These are phyloP conservation scores for Macrostomum lignano DNA, from an alignment of 1,140 invertebrate species.

Conservation along the genomic window DNA sequence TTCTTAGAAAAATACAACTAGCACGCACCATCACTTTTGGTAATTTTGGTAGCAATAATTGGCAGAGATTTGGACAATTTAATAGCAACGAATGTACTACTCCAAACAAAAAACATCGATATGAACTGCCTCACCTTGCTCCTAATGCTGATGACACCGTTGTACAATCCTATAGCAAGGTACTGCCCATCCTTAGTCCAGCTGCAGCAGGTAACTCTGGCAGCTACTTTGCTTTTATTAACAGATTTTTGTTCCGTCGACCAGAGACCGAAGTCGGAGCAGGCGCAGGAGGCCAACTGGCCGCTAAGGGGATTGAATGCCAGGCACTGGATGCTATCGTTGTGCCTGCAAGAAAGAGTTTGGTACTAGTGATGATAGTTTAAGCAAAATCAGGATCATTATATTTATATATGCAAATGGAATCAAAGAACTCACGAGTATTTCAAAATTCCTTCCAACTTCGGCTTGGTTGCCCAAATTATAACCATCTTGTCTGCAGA, in stretches of 20 bases:
- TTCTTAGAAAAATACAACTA: too few relatives aligned
- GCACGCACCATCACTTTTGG: too few relatives aligned
- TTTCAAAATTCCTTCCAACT: constrained; percentile 78
- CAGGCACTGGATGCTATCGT: constrained; percentile 74
- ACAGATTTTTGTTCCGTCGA: constrained; percentile 79
- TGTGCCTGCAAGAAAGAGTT: constrained; percentile 38
- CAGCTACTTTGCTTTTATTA: constrained; percentile 46
- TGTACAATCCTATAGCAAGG: constrained; percentile 61
- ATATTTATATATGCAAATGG: constrained; percentile 5
- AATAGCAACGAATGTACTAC: neutral
- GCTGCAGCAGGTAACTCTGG: constrained; percentile 62
- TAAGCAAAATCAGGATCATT: constrained; percentile 6
- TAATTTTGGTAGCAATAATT: too few relatives aligned
- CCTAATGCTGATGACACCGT: constrained; percentile 58
- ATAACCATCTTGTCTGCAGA: constrained; percentile 87
- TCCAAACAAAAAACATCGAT: constrained; percentile 4
- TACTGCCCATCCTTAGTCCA: constrained; percentile 81
- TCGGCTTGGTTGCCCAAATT: constrained; percentile 58
- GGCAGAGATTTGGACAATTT: too few relatives aligned
- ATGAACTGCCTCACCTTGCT: constrained; percentile 35
- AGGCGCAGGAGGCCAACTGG: constrained; percentile 63
- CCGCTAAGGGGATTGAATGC: constrained; percentile 70
- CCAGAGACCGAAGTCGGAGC: constrained; percentile 82
- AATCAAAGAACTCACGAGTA: constrained; percentile 61
- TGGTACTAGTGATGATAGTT: constrained; percentile 6